Base-by-base conservation (phyloP, 1,140 invertebrate genomes). In the Drosophila rufa region DNA sequence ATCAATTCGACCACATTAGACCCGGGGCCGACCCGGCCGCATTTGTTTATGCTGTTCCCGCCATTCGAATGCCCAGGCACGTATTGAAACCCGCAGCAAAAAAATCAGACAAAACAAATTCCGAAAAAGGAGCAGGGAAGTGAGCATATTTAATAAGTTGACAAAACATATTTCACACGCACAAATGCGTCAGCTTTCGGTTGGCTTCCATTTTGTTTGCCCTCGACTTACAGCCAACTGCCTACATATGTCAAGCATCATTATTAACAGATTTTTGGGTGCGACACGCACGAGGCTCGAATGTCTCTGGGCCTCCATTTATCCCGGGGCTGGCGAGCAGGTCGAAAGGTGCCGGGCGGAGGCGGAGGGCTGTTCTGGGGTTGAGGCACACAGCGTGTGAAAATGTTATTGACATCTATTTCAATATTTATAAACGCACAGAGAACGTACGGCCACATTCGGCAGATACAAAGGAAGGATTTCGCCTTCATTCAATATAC, bases 141-240 rank as follows among this genome's bases (percentile, higher is more conserved):
- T 75, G 84, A 87, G 84, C 84, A 89, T 87, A 87, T 87, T 89
- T 87, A 87, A 89, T 87, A 89, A 89, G 80, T 89, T 87, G 80
- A 89, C 84, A 87, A 87, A 89, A 87, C 84, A 87, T 87, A 87
- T 87, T 87, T 83, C 84, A 87, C 84, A 89, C 84, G 84, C 84
- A 89, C 84, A 83, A 87, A 80, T 73, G 84, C 80, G 80, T 76
- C 77, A 67, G 77, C 56, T 59, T 76, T 82, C 70, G 68, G 53
- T 68, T 58, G 53, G 68, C 38, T 67, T 78, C 67, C 61, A 82
- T 82, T 82, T 56, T 69, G 60, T 83, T 79, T 75, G 75, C 50
- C 38, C 60, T 19, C 68, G 42, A 78, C 71, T 55, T 79, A 70
- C 69, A 25, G 58, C 56, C 66, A 51, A 58, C 51, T 79, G 71